Evolutionary conservation across 2,888 invertebrate species (phyloP).

Genomic region (Drosophila fulvimacula): DNA sequence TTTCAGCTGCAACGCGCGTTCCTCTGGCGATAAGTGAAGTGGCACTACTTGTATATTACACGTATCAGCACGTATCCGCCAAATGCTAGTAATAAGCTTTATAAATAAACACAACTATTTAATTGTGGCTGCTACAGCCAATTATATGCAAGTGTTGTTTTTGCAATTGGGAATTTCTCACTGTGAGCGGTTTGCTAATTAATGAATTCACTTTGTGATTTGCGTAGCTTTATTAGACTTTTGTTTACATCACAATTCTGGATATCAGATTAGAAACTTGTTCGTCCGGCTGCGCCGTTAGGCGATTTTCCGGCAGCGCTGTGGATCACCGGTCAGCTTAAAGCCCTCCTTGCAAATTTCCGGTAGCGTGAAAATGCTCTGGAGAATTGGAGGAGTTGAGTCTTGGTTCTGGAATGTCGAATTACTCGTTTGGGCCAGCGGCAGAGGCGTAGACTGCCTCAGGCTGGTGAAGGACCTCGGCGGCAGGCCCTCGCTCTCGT

Average conservation of each 20-base stretch:
- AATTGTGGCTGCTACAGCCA: background rate
- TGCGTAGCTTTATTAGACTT: constrained; percentile 2
- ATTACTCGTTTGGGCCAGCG: too few relatives aligned
- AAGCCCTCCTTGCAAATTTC: constrained; percentile 44
- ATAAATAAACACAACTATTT: constrained; percentile 24
- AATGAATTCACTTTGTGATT: constrained; percentile 9
- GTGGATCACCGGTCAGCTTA: constrained; percentile 6
- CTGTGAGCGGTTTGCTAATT: background rate
- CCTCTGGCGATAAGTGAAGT: constrained; percentile 5
- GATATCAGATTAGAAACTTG: constrained; percentile 4
- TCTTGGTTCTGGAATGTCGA: background rate
- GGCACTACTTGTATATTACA: background rate
- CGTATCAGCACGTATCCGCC: constrained; percentile 20
- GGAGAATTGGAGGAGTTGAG: background rate
- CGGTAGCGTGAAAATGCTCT: constrained; percentile 38
- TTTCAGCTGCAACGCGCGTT: constrained; percentile 7
- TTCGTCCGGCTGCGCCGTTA: constrained; percentile 13
- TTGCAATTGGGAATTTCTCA: background rate
- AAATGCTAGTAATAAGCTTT: constrained; percentile 20
- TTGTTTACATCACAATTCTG: constrained; percentile 4
- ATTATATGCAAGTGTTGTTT: background rate
- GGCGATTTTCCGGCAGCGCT: constrained; percentile 42
- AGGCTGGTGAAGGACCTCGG: too few relatives aligned
- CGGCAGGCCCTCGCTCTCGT: constrained; percentile 6
- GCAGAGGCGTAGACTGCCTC: background rate